Conservation (phyloP, 2,888 invertebrate species). For the Cremastinae sp. region DNA sequence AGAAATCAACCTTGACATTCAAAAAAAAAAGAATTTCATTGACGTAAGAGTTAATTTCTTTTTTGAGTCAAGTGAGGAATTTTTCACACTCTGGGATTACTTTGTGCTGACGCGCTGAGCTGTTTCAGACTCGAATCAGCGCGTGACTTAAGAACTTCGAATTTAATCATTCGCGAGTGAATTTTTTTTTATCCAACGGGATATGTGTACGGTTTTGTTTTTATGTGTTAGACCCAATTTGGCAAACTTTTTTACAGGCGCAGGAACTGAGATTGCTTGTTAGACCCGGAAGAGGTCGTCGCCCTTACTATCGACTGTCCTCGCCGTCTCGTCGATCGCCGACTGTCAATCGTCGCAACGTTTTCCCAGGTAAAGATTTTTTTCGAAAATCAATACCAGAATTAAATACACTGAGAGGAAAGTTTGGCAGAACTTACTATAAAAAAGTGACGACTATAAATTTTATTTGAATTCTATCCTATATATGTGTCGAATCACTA, state of each 20-base stretch:
- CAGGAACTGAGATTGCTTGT: constrained; percentile 73
- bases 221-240: no score
- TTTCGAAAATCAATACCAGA: no score
- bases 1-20: not conserved
- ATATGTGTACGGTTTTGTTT: no score
- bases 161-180: constrained; percentile 62
- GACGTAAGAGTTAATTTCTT: no score
- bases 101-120: constrained; percentile 62
- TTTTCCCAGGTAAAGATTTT: constrained; percentile 71
- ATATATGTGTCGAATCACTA: no score
- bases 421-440: no score
- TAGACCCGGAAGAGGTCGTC: constrained; percentile 69
- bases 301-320: constrained; percentile 69
- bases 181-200: constrained; percentile 24
- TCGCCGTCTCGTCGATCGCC: constrained; percentile 64
- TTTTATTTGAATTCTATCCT: no score
- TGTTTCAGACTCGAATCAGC: constrained; percentile 74
- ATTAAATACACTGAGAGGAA: no score
- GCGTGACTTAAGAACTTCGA: constrained; percentile 70
- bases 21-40: no score
- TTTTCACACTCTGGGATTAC: constrained; percentile 37
- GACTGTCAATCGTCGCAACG: constrained; percentile 73
- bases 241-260: constrained; percentile 72
- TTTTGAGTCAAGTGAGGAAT: constrained; percentile 10
- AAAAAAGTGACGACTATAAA: no score